Percentiles rank a stretch among this genome's conserved stretches.
Conservation (phyloP, 1,140 invertebrate genomes). For the Aphaenogaster rudis region DNA sequence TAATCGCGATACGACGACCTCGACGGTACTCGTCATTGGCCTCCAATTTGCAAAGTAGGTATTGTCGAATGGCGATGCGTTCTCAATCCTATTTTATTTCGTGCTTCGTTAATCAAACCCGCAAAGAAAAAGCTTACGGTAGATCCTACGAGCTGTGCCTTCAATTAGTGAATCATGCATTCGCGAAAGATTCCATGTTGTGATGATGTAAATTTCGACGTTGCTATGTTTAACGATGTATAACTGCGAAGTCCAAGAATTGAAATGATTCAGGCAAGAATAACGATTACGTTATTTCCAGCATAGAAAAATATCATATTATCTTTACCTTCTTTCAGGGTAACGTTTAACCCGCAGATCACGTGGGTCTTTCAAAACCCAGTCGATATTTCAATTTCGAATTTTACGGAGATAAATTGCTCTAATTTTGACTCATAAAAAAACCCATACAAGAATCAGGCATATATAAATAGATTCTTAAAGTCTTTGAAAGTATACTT, state of each 20-base stretch:
- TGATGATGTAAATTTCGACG: background rate
- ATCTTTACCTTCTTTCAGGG: background rate
- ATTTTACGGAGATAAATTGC: too few relatives aligned
- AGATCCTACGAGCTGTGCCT: background rate
- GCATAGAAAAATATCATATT: background rate
- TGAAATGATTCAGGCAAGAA: background rate
- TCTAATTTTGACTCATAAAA: too few relatives aligned
- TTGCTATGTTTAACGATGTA: background rate
- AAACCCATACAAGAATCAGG: too few relatives aligned
- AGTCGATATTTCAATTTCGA: too few relatives aligned
- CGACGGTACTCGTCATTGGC: slow-evolving; percentile 21
- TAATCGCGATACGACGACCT: slow-evolving; percentile 22
- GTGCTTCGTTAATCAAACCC: background rate
- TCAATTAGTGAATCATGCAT: slow-evolving; percentile 8
- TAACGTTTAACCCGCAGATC: background rate
- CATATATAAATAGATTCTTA: too few relatives aligned
- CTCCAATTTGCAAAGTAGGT: background rate
- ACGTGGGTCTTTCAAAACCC: too few relatives aligned
- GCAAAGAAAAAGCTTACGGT: background rate
- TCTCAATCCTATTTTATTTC: background rate
- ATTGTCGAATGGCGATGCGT: background rate
- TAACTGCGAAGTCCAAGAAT: background rate
- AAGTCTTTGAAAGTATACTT: too few relatives aligned
- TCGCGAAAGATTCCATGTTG: slow-evolving; percentile 5
- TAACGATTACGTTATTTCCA: background rate